Percentiles rank a stretch among this genome's conserved stretches.
Conservation (phyloP, 2,113 vertebrate species). For the Cephalopholis sonnerati region DNA sequence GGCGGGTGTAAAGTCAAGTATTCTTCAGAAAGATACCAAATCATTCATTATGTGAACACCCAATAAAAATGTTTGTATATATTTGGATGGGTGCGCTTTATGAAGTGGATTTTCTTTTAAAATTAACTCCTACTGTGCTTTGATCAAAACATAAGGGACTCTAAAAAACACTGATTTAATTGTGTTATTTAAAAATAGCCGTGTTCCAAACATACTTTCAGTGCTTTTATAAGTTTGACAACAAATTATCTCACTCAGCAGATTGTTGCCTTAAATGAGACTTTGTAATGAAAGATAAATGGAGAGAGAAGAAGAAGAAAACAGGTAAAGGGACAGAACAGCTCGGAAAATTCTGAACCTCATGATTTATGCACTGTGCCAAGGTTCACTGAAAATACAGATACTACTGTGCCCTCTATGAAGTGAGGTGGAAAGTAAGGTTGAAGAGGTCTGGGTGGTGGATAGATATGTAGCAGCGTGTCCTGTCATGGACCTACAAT, state of each 20-base stretch:
- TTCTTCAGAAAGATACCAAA: slow-evolving; percentile 10
- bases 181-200: background rate
- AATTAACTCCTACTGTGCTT: background rate
- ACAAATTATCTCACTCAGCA: background rate
- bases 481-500: too few relatives aligned
- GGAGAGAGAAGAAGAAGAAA: background rate
- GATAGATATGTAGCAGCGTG: background rate
- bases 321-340: too few relatives aligned
- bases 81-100: background rate
- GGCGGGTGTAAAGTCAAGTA: background rate
- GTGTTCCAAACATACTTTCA: background rate
- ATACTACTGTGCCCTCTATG: background rate
- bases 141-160: background rate
- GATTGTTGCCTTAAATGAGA: background rate
- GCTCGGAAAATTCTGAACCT: too few relatives aligned
- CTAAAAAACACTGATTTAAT: background rate
- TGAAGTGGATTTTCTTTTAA: background rate
- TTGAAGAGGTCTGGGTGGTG: background rate
- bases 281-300: background rate
- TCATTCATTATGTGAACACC: background rate
- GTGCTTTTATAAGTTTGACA: background rate
- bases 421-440: background rate
- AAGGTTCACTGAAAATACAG: background rate
- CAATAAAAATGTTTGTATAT: slow-evolving; percentile 11
- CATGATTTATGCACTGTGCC: too few relatives aligned